Evolutionary conservation across 2,113 vertebrate species (phyloP).

Genomic region (Alligator mississippiensis): DNA sequence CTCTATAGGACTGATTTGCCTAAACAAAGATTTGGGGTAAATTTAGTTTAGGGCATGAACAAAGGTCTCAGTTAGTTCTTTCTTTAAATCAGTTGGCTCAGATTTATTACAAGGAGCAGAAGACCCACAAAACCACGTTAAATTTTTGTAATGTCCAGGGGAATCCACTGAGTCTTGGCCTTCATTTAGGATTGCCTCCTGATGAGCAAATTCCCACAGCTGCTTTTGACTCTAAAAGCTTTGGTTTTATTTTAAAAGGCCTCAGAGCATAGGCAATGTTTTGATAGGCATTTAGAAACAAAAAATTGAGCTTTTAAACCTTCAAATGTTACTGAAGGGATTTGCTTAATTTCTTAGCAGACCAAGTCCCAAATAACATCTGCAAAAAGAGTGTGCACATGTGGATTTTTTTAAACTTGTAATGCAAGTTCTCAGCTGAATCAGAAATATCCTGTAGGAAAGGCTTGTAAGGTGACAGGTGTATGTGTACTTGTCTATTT

Average conservation of each 20-base stretch:
- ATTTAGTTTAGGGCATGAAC: background rate
- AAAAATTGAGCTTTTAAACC: slow-evolving; percentile 73
- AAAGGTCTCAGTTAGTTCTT: background rate
- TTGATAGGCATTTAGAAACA: slow-evolving; percentile 73
- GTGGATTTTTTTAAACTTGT: slow-evolving; percentile 55
- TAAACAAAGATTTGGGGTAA: background rate
- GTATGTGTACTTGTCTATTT: background rate
- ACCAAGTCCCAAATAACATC: slow-evolving; percentile 67
- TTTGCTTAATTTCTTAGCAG: slow-evolving; percentile 66
- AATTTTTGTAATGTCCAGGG: slow-evolving; percentile 45
- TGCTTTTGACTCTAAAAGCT: slow-evolving; percentile 73
- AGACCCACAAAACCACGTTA: slow-evolving; percentile 21
- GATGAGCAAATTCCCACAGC: slow-evolving; percentile 73
- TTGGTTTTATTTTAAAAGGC: slow-evolving; percentile 74
- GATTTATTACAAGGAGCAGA: background rate
- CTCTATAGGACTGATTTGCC: background rate
- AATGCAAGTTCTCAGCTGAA: slow-evolving; percentile 56
- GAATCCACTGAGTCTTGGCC: slow-evolving; percentile 67
- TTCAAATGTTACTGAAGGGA: slow-evolving; percentile 52
- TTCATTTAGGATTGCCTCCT: slow-evolving; percentile 71
- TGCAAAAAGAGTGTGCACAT: slow-evolving; percentile 45
- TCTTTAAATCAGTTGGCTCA: background rate
- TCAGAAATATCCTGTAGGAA: slow-evolving; percentile 12
- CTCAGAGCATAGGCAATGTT: slow-evolving; percentile 68
- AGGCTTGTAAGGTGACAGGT: background rate